A percentile compares a stretch with the other conserved stretches of the same genome.
phyloP scores from a whole-genome alignment of 2,113 vertebrate species.

The Embiotoca jacksoni region DNA sequence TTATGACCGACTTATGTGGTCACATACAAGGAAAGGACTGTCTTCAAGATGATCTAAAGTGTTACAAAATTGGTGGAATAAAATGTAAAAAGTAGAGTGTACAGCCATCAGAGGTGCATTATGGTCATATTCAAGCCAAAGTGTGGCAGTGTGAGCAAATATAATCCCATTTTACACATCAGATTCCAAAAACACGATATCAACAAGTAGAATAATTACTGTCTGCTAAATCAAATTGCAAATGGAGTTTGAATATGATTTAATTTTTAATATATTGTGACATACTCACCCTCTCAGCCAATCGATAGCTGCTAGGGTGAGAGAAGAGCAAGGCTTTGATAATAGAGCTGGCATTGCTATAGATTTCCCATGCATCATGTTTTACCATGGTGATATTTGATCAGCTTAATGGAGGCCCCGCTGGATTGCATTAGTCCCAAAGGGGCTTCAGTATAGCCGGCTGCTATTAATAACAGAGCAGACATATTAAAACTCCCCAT shows the following conservation, averaged over 20 bases:
- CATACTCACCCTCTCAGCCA: neutral
- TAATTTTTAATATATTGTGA: conserved; percentile 23
- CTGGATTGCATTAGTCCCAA: neutral
- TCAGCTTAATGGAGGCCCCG: conserved; percentile 42
- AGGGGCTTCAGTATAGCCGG: neutral
- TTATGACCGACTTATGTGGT: too few species aligned
- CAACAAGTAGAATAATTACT: neutral
- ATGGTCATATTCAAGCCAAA: too few species aligned
- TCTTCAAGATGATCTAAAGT: too few species aligned
- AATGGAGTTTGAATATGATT: conserved; percentile 18
- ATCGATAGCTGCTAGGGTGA: conserved; percentile 6
- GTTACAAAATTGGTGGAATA: too few species aligned
- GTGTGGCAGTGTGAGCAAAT: neutral
- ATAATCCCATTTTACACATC: conserved; percentile 5
- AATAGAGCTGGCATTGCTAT: conserved; percentile 5
- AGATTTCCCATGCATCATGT: conserved; percentile 43
- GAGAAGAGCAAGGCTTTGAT: conserved; percentile 17
- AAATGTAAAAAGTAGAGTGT: too few species aligned
- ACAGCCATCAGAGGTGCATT: too few species aligned
- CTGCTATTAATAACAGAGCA: conserved; percentile 36
- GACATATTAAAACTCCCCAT: neutral
- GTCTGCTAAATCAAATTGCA: neutral
- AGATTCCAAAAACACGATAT: neutral
- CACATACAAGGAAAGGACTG: too few species aligned
- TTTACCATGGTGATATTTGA: conserved; percentile 44